These are phyloP conservation scores for Oreochromis mossambicus DNA, from an alignment of 2,797 vertebrate genomes.

Conservation along the genomic window DNA sequence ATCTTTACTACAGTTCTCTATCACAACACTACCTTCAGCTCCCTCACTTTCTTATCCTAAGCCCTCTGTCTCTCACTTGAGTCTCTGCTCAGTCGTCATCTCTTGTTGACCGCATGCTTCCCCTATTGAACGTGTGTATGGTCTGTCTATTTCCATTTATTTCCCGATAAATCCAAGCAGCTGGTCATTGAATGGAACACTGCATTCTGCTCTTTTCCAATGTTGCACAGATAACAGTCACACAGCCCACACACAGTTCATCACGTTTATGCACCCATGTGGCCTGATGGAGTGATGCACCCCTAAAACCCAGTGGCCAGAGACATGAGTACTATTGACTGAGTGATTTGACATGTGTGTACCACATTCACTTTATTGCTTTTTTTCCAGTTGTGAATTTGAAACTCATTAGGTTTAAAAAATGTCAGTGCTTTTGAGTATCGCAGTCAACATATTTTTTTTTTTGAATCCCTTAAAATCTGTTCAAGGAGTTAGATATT, in stretches of 20 bases:
- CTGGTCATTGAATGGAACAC: conserved; percentile 50
- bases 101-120: conserved; percentile 5
- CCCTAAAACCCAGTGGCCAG: conserved; percentile 4
- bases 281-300: conserved; percentile 1
- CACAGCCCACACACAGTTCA: neutral
- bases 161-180: conserved; percentile 43
- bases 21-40: conserved; percentile 2
- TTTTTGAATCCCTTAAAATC: neutral
- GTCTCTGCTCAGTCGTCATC: neutral
- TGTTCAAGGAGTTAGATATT: too few species aligned
- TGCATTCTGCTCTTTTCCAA: conserved; percentile 34
- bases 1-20: neutral
- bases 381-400: neutral
- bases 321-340: conserved; percentile 18
- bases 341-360: neutral
- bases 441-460: neutral
- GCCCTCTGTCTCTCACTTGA: neutral
- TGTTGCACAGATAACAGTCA: conserved; percentile 39
- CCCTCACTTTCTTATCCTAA: neutral
- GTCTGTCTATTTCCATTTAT: conserved; percentile 54
- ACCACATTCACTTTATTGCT: neutral
- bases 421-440: neutral
- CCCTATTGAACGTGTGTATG: neutral
- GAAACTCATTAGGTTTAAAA: neutral
- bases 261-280: conserved; percentile 5